Percentiles rank a stretch among this genome's conserved stretches.
phyloP scores from a whole-genome alignment of 2,888 invertebrate genomes.

The Ryuthela nishihirai region DNA sequence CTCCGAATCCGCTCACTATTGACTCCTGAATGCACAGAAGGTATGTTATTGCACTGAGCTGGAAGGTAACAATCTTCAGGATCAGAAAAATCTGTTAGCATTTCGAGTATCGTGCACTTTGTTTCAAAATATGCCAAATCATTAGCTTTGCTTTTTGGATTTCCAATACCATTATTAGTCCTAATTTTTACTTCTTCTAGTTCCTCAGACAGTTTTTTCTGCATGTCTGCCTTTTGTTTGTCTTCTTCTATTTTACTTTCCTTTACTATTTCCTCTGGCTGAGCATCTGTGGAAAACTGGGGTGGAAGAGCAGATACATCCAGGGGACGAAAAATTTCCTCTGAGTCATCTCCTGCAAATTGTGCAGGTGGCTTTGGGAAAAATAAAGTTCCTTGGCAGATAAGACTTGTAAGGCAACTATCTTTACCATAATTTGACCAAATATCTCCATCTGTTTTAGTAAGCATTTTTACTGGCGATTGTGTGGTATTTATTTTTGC shows the following conservation, averaged over 20 bases:
- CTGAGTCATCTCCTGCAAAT: slow-evolving; percentile 37
- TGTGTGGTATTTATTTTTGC: slow-evolving; percentile 10
- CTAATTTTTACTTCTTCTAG: no score
- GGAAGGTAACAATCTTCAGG: slow-evolving; percentile 13
- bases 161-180: not conserved
- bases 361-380: slow-evolving; percentile 43
- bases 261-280: no score
- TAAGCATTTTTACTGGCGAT: slow-evolving; percentile 6
- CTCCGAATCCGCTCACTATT: slow-evolving; percentile 17
- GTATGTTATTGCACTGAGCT: slow-evolving; percentile 2
- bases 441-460: slow-evolving; percentile 9
- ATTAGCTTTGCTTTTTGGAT: slow-evolving; percentile 9
- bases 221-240: no score
- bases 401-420: slow-evolving; percentile 32
- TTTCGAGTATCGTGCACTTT: slow-evolving; percentile 43
- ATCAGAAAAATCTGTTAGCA: slow-evolving; percentile 41
- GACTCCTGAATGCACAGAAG: slow-evolving; percentile 2
- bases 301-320: no score
- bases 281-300: not conserved
- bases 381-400: slow-evolving; percentile 42
- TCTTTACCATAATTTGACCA: slow-evolving; percentile 26
- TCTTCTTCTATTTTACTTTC: no score
- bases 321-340: no score
- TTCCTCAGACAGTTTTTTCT: no score
- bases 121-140: slow-evolving; percentile 40